These are phyloP conservation scores for Hipparchia semele DNA, from an alignment of 2,888 invertebrate genomes.

Conservation along the genomic window DNA sequence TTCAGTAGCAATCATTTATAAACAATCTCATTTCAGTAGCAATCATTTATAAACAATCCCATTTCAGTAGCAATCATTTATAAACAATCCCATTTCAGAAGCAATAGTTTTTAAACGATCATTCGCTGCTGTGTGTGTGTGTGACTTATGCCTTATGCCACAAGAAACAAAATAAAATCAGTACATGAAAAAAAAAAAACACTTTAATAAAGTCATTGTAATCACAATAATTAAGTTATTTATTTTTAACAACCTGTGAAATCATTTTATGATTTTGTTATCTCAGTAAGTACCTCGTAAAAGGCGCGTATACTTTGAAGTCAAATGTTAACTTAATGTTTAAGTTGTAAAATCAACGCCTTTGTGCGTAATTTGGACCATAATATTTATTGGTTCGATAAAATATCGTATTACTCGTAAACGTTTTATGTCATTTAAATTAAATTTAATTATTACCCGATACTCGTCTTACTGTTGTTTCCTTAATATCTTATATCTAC, in stretches of 20 bases:
- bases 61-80: no score
- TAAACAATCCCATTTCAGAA: no score
- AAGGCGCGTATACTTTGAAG: conserved; percentile 14
- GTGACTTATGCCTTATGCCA: no score
- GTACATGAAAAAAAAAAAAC: background rate
- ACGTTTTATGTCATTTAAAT: background rate
- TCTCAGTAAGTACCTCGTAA: conserved; percentile 13
- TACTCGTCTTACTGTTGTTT: no score
- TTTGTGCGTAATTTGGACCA: conserved; percentile 12
- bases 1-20: no score
- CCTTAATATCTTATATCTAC: no score
- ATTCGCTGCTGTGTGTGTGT: no score
- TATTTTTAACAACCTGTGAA: background rate
- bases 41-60: no score
- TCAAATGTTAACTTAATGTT: conserved; percentile 3
- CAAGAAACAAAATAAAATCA: background rate
- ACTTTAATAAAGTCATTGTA: background rate
- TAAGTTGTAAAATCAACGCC: conserved; percentile 19
- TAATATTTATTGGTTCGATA: conserved; percentile 12
- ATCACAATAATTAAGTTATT: background rate
- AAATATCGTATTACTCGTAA: conserved; percentile 3
- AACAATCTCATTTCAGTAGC: no score
- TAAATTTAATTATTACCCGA: no score
- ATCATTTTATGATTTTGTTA: conserved; percentile 14
- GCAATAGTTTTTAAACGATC: no score